phyloP scores from a whole-genome alignment of 2,888 invertebrate genomes.

The Pheosia gnoma region DNA sequence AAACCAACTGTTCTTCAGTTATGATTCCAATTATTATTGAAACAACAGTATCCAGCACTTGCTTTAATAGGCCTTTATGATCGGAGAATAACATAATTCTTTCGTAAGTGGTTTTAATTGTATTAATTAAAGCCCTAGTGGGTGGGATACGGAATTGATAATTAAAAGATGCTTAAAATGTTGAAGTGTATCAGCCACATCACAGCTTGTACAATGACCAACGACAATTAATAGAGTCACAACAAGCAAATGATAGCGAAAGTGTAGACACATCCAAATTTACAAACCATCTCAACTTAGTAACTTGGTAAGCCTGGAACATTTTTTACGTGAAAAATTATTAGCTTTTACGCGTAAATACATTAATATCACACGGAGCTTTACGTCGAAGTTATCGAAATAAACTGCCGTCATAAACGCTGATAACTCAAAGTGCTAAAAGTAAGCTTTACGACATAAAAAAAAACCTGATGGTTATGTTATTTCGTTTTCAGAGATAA shows the following conservation, averaged over 20 bases:
- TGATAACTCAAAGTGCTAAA: slow-evolving; percentile 41
- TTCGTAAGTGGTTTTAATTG: slow-evolving; percentile 56
- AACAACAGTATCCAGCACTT: slow-evolving; percentile 35
- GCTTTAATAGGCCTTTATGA: slow-evolving; percentile 45
- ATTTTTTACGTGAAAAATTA: slow-evolving; percentile 11
- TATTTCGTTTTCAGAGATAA: slow-evolving; percentile 2
- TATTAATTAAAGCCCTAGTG: slow-evolving; percentile 69
- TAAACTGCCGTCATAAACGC: slow-evolving; percentile 44
- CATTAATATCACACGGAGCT: slow-evolving; percentile 36
- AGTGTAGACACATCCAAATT: not conserved
- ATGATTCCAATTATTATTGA: slow-evolving; percentile 12
- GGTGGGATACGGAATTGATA: slow-evolving; percentile 68
- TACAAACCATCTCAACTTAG: not conserved
- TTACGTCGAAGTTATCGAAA: slow-evolving; percentile 48
- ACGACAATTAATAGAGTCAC: no score
- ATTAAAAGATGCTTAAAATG: slow-evolving; percentile 49
- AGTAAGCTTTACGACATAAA: slow-evolving; percentile 30
- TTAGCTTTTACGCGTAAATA: slow-evolving; percentile 39
- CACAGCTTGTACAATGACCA: not conserved
- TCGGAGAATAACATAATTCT: slow-evolving; percentile 32
- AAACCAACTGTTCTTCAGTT: not conserved
- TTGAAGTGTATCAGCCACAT: slow-evolving; percentile 13
- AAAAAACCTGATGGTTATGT: slow-evolving; percentile 11
- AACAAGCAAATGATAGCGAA: no score
- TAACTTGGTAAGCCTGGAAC: not conserved